Conservation (phyloP, 2,797 vertebrate genomes). For the Pseudopleuronectes americanus region DNA sequence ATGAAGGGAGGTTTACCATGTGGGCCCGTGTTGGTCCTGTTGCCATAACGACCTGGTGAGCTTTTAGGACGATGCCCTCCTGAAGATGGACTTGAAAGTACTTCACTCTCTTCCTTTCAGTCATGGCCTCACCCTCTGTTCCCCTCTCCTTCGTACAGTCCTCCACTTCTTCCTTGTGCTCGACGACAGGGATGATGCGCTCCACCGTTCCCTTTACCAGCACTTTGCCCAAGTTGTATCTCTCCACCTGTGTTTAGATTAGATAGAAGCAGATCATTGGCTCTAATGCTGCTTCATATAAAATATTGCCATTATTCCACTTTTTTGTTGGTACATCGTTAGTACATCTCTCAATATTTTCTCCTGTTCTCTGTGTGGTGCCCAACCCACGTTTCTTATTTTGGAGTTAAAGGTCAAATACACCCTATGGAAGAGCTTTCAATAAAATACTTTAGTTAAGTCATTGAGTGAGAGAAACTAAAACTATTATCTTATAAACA, state of each 20-base stretch:
- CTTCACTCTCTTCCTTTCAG: conserved; percentile 53
- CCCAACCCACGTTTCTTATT: no score
- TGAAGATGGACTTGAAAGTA: conserved; percentile 79
- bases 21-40: conserved; percentile 83
- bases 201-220: conserved; percentile 82
- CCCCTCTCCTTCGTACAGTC: background rate
- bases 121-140: background rate
- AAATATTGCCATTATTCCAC: background rate
- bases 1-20: conserved; percentile 84
- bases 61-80: conserved; percentile 69
- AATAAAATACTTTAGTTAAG: no score
- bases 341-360: no score
- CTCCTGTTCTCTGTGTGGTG: no score
- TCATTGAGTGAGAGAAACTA: no score
- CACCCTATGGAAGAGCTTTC: no score
- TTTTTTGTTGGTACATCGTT: background rate
- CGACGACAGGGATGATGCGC: conserved; percentile 70
- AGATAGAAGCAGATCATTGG: background rate
- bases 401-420: no score
- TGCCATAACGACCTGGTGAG: conserved; percentile 78
- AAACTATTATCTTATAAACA: no score
- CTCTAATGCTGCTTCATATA: background rate
- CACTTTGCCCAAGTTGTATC: conserved; percentile 75
- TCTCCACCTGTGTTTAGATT: conserved; percentile 75
- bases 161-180: conserved; percentile 16